Evolutionary conservation across 2,797 vertebrate genomes (phyloP).

Genomic region (Labeo calbasu): DNA sequence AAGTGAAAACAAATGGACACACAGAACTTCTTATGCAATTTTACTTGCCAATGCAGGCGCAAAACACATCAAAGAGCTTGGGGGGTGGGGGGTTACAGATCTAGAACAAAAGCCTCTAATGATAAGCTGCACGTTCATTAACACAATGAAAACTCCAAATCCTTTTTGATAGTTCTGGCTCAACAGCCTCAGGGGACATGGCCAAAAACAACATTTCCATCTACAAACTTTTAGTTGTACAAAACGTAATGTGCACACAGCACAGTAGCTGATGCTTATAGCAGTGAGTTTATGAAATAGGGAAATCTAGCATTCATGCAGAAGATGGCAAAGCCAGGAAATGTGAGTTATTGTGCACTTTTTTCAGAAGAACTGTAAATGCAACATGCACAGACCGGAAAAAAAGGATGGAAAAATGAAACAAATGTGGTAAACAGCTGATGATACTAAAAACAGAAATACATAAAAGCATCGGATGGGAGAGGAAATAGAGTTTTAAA

Average conservation of each 20-base stretch:
- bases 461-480: neutral
- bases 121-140: conserved; percentile 11
- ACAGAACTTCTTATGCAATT: neutral
- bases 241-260: neutral
- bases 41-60: neutral
- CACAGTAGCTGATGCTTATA: neutral
- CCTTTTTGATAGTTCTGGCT: conserved; percentile 15
- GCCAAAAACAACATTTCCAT: neutral
- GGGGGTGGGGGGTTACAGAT: neutral
- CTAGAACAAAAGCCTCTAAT: conserved; percentile 17
- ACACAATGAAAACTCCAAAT: conserved; percentile 18
- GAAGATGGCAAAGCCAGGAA: neutral
- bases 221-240: neutral
- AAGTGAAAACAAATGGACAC: neutral
- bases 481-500: neutral
- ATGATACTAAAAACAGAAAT: neutral
- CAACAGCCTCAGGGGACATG: conserved; percentile 17
- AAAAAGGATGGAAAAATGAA: neutral
- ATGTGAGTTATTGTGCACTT: neutral
- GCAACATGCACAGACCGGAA: neutral
- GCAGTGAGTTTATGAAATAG: neutral
- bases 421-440: neutral
- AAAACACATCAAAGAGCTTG: neutral
- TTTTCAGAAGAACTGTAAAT: neutral
- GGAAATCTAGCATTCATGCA: conserved; percentile 18